phyloP scores from a whole-genome alignment of 2,113 vertebrate species.

The Furnarius figulus region DNA sequence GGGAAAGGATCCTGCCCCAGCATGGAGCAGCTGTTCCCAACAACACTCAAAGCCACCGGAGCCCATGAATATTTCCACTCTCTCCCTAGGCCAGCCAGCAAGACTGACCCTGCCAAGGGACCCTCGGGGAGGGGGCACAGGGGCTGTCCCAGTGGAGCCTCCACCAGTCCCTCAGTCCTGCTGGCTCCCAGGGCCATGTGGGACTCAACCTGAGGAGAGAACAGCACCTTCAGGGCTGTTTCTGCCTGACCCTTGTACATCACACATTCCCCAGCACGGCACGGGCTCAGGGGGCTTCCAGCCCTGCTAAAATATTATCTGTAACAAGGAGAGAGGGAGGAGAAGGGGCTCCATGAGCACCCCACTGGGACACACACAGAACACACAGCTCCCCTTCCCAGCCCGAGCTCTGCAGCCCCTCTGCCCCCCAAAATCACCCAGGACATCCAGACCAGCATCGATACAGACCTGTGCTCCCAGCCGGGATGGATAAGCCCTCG shows the following conservation, averaged over 20 bases:
- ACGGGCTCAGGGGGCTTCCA: rapidly evolving
- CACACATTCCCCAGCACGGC: not conserved
- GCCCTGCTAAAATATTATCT: not conserved
- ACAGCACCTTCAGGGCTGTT: not conserved
- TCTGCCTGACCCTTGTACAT: not conserved
- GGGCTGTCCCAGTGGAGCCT: not conserved
- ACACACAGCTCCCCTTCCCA: not conserved
- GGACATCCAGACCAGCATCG: not conserved
- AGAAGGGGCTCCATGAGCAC: too few species aligned
- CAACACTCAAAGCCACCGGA: not conserved
- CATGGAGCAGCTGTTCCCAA: not conserved
- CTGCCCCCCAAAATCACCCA: rapidly evolving
- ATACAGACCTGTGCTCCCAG: not conserved
- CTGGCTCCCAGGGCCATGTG: rapidly evolving
- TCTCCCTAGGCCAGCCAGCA: not conserved
- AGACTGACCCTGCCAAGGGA: not conserved
- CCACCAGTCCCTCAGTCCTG: not conserved
- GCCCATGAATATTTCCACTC: not conserved
- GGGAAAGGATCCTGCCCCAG: not conserved
- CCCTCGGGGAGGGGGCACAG: not conserved
- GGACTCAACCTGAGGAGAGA: not conserved
- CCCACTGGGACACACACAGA: rapidly evolving
- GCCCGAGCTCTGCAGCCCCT: not conserved
- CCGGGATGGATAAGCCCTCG: not conserved
- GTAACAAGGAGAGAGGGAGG: rapidly evolving